These are phyloP conservation scores for Orgyia antiqua DNA, from an alignment of 2,888 invertebrate genomes.

Conservation along the genomic window DNA sequence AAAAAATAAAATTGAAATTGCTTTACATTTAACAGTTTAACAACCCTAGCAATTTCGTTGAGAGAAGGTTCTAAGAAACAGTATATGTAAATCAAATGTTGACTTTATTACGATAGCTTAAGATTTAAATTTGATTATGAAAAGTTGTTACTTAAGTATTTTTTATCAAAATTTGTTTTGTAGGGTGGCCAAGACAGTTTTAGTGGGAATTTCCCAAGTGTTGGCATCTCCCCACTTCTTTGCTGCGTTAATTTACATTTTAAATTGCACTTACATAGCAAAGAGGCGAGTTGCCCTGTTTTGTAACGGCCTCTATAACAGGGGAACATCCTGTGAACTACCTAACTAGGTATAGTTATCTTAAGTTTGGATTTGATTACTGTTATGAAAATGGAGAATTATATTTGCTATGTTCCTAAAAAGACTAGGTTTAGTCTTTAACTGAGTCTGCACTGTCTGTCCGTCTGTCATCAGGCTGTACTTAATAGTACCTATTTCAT, in stretches of 20 bases:
- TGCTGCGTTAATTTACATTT: constrained; percentile 79
- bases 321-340: constrained; percentile 11
- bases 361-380: constrained; percentile 14
- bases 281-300: constrained; percentile 67
- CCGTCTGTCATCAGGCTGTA: too few species aligned
- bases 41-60: constrained; percentile 6
- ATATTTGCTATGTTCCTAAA: too few species aligned
- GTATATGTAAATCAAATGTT: not conserved
- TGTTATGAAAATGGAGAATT: too few species aligned
- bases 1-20: constrained; percentile 23
- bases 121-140: constrained; percentile 7
- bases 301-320: constrained; percentile 51
- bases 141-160: constrained; percentile 4
- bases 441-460: too few species aligned
- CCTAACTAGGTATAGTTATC: constrained; percentile 5
- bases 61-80: constrained; percentile 6
- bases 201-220: constrained; percentile 53
- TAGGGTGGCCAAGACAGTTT: constrained; percentile 58
- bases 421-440: too few species aligned
- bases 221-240: constrained; percentile 65
- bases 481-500: too few species aligned
- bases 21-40: constrained; percentile 23
- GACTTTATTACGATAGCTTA: constrained; percentile 2
- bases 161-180: constrained; percentile 29
- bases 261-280: constrained; percentile 78